phyloP scores from a whole-genome alignment of 2,113 vertebrate genomes.

The Lophius piscatorius region DNA sequence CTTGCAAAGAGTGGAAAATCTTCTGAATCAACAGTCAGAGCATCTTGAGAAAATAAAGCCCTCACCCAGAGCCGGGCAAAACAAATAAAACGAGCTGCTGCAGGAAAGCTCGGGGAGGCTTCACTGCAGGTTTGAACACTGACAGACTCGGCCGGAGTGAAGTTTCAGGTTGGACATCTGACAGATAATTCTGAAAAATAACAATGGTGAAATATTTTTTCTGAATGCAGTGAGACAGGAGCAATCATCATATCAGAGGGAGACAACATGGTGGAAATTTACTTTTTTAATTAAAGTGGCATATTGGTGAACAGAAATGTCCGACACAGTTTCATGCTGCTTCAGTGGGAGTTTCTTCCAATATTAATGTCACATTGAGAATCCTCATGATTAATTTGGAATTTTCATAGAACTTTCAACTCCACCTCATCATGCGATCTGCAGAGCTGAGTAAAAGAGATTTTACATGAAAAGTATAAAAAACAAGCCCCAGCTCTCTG shows the following conservation, averaged over 20 bases:
- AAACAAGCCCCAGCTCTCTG: constrained; percentile 20
- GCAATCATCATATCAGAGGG: constrained; percentile 39
- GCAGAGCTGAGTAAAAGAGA: neutral
- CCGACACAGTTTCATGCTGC: constrained; percentile 6
- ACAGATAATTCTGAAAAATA: constrained; percentile 51
- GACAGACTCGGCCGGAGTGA: constrained; percentile 11
- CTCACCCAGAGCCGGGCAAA: constrained; percentile 25
- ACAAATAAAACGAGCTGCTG: constrained; percentile 40
- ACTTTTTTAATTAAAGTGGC: constrained; percentile 55
- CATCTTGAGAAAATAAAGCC: constrained; percentile 30
- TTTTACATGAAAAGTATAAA: neutral
- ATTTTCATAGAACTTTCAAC: constrained; percentile 9
- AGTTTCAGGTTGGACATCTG: constrained; percentile 45
- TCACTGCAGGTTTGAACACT: constrained; percentile 45
- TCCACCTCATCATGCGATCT: neutral
- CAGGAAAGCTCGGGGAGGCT: constrained; percentile 22
- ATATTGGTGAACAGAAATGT: constrained; percentile 36
- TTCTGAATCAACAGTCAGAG: constrained; percentile 33
- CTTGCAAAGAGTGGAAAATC: constrained; percentile 34
- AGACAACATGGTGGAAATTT: constrained; percentile 36
- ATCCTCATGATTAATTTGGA: neutral
- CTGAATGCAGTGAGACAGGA: constrained; percentile 8
- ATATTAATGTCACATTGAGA: neutral
- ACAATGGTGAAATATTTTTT: constrained; percentile 30
- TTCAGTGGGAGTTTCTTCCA: too few species aligned